Percentiles rank a stretch among this genome's conserved stretches.
Evolutionary conservation across 2,113 vertebrate genomes (phyloP).

Genomic region (Tragelaphus scriptus): DNA sequence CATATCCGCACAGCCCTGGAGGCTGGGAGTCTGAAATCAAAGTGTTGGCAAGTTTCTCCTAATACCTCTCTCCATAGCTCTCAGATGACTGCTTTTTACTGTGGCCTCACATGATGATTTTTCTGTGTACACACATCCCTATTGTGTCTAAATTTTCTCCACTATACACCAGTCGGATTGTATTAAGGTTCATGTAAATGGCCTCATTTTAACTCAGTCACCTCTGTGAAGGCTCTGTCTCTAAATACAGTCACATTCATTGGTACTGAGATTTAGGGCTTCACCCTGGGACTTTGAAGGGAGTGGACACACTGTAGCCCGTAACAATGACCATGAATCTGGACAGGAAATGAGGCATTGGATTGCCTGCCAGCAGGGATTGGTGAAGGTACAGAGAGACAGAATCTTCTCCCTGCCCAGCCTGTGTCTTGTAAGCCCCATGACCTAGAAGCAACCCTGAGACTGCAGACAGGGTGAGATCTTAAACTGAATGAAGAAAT

Average conservation of each 20-base stretch:
- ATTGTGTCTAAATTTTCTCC: not conserved
- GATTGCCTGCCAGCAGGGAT: too few species aligned
- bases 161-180: not conserved
- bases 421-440: not conserved
- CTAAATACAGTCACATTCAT: not conserved
- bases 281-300: not conserved
- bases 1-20: not conserved
- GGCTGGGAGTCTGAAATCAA: not conserved
- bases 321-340: not conserved
- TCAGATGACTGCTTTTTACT: not conserved
- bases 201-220: not conserved
- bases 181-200: not conserved
- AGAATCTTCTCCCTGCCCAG: not conserved
- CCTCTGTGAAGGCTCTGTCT: not conserved
- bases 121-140: not conserved
- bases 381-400: not conserved
- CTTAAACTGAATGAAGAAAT: not conserved
- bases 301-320: accelerated
- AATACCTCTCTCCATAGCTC: not conserved
- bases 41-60: not conserved
- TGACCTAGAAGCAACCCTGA: not conserved
- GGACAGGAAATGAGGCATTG: not conserved
- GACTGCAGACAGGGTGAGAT: too few species aligned
- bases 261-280: not conserved
- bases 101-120: not conserved